These are phyloP conservation scores for Calameuta pallipes DNA, from an alignment of 2,888 invertebrate species.

Conservation along the genomic window DNA sequence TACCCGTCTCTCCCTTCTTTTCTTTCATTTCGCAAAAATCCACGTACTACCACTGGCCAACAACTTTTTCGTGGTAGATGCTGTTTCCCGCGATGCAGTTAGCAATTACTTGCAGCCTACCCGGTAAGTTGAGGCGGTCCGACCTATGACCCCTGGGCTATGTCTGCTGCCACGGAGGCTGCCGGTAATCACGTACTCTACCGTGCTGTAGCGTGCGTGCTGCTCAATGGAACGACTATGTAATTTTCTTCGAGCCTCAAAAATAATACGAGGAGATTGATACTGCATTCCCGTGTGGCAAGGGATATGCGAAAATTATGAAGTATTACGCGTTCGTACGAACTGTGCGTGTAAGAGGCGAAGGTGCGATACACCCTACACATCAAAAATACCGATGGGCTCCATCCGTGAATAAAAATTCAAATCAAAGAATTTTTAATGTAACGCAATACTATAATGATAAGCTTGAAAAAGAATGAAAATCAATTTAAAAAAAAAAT, in stretches of 20 bases:
- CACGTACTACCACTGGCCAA: constrained; percentile 7
- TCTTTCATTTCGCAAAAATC: constrained; percentile 18
- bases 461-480: background rate
- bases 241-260: constrained; percentile 58
- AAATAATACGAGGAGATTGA: constrained; percentile 54
- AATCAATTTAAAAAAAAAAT: background rate
- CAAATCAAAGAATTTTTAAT: background rate
- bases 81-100: constrained; percentile 56
- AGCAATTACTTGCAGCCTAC: constrained; percentile 60
- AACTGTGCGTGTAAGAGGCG: background rate
- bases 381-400: background rate
- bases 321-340: background rate
- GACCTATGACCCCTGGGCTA: constrained; percentile 58
- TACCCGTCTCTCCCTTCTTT: background rate
- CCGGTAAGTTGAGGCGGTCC: constrained; percentile 62
- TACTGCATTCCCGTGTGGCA: background rate
- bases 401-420: background rate
- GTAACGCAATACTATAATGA: background rate
- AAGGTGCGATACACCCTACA: background rate
- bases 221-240: constrained; percentile 43
- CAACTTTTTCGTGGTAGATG: constrained; percentile 25
- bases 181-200: constrained; percentile 62
- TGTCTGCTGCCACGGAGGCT: constrained; percentile 55
- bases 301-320: background rate
- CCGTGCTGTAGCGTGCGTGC: constrained; percentile 47